phyloP scores from a whole-genome alignment of 2,113 vertebrate species.

The pig (Sus scrofa) region T2T-Sscrofa CM000826.6:120216001-120216500 shows the following conservation, averaged over 20 bases:
- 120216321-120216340: constrained; percentile 13
- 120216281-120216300: neutral
- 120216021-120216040: neutral
- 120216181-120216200: neutral
- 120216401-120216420: neutral
- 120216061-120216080: constrained; percentile 17
- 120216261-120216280: neutral
- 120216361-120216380: neutral
- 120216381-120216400: neutral
- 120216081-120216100: neutral
- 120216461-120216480: neutral
- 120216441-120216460: neutral
- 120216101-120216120: neutral
- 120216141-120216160: neutral
- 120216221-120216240: neutral
- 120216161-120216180: neutral
- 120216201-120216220: neutral
- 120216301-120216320: neutral
- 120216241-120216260: neutral
- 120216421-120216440: neutral
- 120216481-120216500: neutral
- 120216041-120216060: neutral
- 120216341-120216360: neutral
- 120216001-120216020: neutral
- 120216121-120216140: constrained; percentile 45